Evolutionary conservation across 2,888 invertebrate genomes (phyloP), one percentile per base, ranked within the genome.

Genomic region (Amiota minor): DNA sequence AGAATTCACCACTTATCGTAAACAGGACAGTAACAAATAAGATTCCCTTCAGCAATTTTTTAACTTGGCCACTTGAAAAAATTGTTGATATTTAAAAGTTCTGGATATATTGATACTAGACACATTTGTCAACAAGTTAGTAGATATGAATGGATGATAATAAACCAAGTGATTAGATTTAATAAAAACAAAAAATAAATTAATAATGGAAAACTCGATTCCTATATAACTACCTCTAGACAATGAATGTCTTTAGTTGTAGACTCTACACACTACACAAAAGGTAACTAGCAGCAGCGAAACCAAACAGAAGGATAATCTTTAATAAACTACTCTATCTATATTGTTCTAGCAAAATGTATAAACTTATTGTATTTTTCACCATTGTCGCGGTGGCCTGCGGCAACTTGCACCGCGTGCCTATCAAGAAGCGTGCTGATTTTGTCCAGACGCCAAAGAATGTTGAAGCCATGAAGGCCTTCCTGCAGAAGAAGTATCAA

Each of bases 401-500:
- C 62, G 85, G 81, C 16, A 82, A 86, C 11, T 55, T 86, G 59
- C 79, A 84, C 2, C 80, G 82, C 64, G 77, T 87, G 6, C 80
- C 83, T 23, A 77, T 87, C n/a, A 78, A 80, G 23, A 81, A 77
- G 70, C 79, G 79, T n/a, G 75, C 77, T 9, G 68, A 78, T 70
- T 76, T 75, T 61, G 35, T 55, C 14, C 78, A 81, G 53, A 79
- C 82, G 45, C 67, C 70, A 14, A 70, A 61, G 10, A 56, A 50
- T 2, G 77, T 78, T 0, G 71, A 74, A 6, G 76, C 74, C 8
- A 70, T 73, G 55, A 77, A 71, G 74, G 56, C 75, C 4, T 67
- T 69, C 14, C 2, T 84, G 56, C 79, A 77, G 12, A 74, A 75
- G 9, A 83, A 84, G 56, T 80, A 83, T 23, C 77, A 78, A 45